Evolutionary conservation across 2,113 vertebrate genomes (phyloP), one percentile per base, ranked within the genome.

Genomic region (Heteronetta atricapilla): DNA sequence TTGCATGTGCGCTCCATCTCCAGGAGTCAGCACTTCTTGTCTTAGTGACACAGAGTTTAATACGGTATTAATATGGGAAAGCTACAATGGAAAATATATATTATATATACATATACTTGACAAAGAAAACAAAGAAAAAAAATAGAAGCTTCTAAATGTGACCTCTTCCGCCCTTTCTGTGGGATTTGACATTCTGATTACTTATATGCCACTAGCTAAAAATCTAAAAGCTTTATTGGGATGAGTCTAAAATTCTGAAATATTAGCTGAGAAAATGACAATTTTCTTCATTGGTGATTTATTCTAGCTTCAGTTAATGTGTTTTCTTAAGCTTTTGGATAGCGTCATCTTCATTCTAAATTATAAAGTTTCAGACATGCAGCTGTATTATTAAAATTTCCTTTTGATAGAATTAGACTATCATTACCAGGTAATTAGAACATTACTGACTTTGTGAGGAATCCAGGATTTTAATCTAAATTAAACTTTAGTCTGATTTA

Each of bases 381-480:
- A 94, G 90, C 94, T 95, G 66, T 89, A 94, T 93, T 97, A 95
- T 97, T 97, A 97, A 96, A 93, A 96, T 96, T 96, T 96, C 82
- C 67, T 96, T 96, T 90, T 94, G 95, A 97, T 94, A 94, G 97
- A 97, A 97, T 96, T 96, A 97, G 96, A 95, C 93, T 96, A 97
- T 96, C 96, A 96, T 97, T 97, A 96, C 82, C 92, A 93, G 94
- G 92, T 97, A 97, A 96, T 95, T 63, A 96, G 94, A 95, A 97
- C 94, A 96, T 96, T 95, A 97, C 82, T 83, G 94, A 96, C 93
- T 96, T 95, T 67, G 90, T 85, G 93, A 96, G 94, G 95, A 97
- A 88, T 96, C 88, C 66, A 96, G 96, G 90, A 96, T 97, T 96
- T 97, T 96, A 94, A 96, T 97, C 96, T 97, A 95, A 94, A 97